Base-by-base conservation (phyloP, 2,797 vertebrate species). In the Mallotus villosus region DNA sequence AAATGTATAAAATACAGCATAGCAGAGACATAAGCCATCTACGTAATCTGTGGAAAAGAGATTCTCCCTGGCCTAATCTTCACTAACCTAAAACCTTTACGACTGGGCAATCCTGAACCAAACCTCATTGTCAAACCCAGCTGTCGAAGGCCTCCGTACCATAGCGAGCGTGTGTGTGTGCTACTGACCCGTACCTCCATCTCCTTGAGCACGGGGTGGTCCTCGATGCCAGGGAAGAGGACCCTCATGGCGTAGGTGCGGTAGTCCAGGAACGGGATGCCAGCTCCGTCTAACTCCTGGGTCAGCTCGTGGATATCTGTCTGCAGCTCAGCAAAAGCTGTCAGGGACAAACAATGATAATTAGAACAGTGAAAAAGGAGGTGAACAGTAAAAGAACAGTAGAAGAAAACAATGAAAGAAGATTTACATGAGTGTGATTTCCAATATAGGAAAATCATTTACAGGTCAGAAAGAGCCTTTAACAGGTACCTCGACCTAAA, bases 191-290 rank as follows among this genome's bases (percentile, higher is more conserved):
- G 71, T 91, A 98, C 97, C 97, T 99, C 97, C 96, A 99, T 98
- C 92, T 98, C 97, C 89, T 99, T 99, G 84, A 99, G 95, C 70
- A 99, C 97, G 0, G 97, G 97, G 71, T 99, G 97, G 87, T 99
- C 97, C 90, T 99, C 97, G 21, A 99, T 99, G 41, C 97, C 97
- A 0, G 97, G 97, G 83, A 99, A 99, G 16, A 99, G 95, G 76
- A 99, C 97, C 3, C 97, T 92, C 97, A 99, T 99, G 88, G 97
- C 97, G 0, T 99, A 99, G 0, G 97, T 99, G n/a, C 97, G 95
- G 77, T 99, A 99, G 79, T 99, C 97, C 77, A 99, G 90, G 87
- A 99, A 99, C 0, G 97, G 97, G 82, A 99, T 99, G 67, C 97
- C 97, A 0, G 97, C 95, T 7, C 97, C 97, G 0, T 99, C 97